Base-by-base conservation (phyloP, 2,888 invertebrate species). In the Drosophila cracens region DNA sequence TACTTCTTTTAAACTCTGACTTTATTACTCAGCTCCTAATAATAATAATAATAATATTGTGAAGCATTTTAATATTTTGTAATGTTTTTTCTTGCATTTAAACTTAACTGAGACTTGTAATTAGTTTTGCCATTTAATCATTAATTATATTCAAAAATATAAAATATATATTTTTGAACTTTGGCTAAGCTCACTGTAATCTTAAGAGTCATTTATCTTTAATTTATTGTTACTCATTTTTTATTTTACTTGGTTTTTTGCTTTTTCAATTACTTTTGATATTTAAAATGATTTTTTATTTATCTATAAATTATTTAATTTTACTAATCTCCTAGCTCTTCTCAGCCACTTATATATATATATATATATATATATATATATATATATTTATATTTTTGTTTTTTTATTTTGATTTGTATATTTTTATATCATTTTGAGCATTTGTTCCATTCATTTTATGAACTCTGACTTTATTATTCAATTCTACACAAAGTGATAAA, bases 351-450 rank as follows among this genome's bases (percentile, higher is more conserved):
- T 36, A 4, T 2, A 10, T 6, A 21, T 2, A 10, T 6, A 0
- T 2, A 0, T 4, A 6, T 31, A 10, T n/a, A 21, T 25, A 21
- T 2, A 10, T 6, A 0, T 36, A 4, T 2, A 10, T 6, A 21
- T 2, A 10, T 6, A 0, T 2, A 0, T 4, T 11, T 31, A 10
- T n/a, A 21, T 25, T 1, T 25, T 25, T 25, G 1, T 25, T 6
- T 27, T 38, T 34, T 34, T 7, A 16, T 21, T 43, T n/a, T 36
- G 3, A n/a, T 31, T 3, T 10, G 18, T 36, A 51, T 3, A 3
- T 27, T 11, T 1, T 51, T 29, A 7, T 29, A n/a, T 6, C 5
- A 18, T 6, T 51, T 4, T n/a, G n/a, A n/a, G 11, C 18, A n/a
- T 27, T 49, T 1, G 2, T 5, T 43, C 21, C 13, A 43, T 16